Conservation (phyloP, 2,888 invertebrate genomes). For the Clivina fossor region DNA sequence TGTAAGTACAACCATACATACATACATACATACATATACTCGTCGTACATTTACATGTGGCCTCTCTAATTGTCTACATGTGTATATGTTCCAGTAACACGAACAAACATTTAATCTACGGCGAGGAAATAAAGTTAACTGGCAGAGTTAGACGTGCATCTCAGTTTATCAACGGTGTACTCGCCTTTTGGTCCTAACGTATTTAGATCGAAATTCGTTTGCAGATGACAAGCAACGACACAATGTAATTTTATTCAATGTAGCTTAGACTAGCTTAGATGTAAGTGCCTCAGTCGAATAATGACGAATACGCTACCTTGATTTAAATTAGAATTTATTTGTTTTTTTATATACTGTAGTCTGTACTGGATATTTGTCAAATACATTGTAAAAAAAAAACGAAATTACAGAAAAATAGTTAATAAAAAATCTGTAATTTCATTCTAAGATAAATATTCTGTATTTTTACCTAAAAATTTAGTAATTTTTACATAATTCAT, state of each 20-base stretch:
- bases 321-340: no score
- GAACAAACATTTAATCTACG: conserved; percentile 26
- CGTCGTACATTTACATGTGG: neutral
- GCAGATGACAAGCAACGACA: conserved; percentile 33
- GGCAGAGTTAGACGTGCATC: conserved; percentile 24
- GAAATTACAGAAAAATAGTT: no score
- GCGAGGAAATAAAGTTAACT: conserved; percentile 28
- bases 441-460: no score
- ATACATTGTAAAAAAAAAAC: no score
- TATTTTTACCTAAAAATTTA: no score
- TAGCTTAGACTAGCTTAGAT: conserved; percentile 23
- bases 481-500: no score
- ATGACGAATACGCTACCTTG: no score
- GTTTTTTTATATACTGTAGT: no score
- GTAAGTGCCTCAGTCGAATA: no score
- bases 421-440: no score
- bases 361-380: no score
- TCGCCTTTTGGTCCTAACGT: neutral
- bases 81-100: neutral
- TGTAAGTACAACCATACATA: neutral
- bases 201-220: conserved; percentile 2
- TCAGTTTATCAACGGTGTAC: neutral
- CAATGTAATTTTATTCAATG: conserved; percentile 52
- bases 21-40: neutral
- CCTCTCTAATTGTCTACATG: neutral